Percentiles rank a stretch among this genome's conserved stretches.
These are phyloP conservation scores for Cygnus buccinator DNA, from an alignment of 2,113 vertebrate genomes.

Conservation along the genomic window DNA sequence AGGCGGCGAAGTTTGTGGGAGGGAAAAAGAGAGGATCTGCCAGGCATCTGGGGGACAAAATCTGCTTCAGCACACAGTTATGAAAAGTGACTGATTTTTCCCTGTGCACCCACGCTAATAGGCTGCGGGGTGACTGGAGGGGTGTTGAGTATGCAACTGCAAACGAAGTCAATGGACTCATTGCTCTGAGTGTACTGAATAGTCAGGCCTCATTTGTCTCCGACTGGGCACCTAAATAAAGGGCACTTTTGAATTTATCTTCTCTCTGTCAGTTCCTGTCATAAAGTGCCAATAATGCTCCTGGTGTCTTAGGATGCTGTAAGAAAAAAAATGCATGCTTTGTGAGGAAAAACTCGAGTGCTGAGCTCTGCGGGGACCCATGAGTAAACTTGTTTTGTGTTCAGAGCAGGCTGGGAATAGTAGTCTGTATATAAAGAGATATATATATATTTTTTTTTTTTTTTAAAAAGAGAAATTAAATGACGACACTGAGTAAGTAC, in stretches of 20 bases:
- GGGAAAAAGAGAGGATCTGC: background rate
- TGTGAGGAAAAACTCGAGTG: background rate
- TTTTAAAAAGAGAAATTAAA: background rate
- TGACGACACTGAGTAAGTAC: background rate
- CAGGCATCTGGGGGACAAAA: background rate
- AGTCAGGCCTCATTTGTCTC: background rate
- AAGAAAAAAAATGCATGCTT: background rate
- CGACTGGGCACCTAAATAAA: conserved; percentile 43
- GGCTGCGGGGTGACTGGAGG: background rate
- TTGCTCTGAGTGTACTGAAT: conserved; percentile 19
- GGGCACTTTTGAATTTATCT: conserved; percentile 25
- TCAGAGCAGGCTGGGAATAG: background rate
- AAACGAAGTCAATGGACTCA: conserved; percentile 14
- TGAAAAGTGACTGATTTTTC: conserved; percentile 15
- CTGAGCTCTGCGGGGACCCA: background rate
- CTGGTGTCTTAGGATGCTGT: background rate
- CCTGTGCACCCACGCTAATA: rapidly evolving
- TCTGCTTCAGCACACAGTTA: background rate
- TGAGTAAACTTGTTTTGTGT: conserved; percentile 19
- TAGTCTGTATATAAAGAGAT: background rate
- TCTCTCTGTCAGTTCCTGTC: background rate
- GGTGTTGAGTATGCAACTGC: background rate
- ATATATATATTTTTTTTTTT: too few relatives aligned
- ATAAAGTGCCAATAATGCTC: conserved; percentile 6
- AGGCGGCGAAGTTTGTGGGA: background rate